Base-by-base conservation (phyloP, 2,797 vertebrate genomes). In the Leptatherina wallacei region DNA sequence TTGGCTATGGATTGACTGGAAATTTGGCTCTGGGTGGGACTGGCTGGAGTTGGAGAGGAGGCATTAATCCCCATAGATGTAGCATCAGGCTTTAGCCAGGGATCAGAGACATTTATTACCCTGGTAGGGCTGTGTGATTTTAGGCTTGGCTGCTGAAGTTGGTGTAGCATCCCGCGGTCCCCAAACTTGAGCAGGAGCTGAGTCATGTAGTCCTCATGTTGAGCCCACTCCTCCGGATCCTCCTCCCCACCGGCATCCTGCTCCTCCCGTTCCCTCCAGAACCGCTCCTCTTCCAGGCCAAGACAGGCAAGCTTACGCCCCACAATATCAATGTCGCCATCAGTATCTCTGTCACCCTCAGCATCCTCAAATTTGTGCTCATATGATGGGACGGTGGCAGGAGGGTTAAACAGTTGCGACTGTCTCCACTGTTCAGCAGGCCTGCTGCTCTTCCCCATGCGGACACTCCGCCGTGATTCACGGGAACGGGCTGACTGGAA, bases 121-220 rank as follows among this genome's bases (percentile, higher is more conserved):
- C 84, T 82, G 66, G 91, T 85, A 77, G 94, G 88, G 83, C 93
- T 93, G 27, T 94, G 85, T 55, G 96, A 95, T 82, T 93, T 92
- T 0, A 94, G 66, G n/a, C 80, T 51, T 33, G 76, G 85, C 56
- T 88, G 91, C 64, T 89, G 91, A 73, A 89, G 90, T 76, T 95
- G 95, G 73, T 96, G 96, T 69, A 98, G 94, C 87, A 97, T 94
- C 56, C 95, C 95, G 9, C 94, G 95, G 72, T 98, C 97, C 11
- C 97, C 97, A 73, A 99, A 99, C 88, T 97, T 99, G 49, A 99
- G 94, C 68, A 99, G 93, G 63, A 99, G 95, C 73, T 99, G 98
- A 30, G 97, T 98, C 98, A 99, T 97, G 61, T 98, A 99, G 92
- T 99, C 98, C 81, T 99, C 98, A 1, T 99, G 98, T 79, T 99